Evolutionary conservation across 1,140 invertebrate species (phyloP).

Genomic region (roundworm (Caenorhabditis elegans)): WBcel235 BX284604.4:16642001-16642500

Average conservation of each 20-base stretch:
- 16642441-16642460: too few relatives aligned
- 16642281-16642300: not conserved
- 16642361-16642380: too few relatives aligned
- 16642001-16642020: not conserved
- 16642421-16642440: not conserved
- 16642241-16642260: not conserved
- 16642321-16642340: too few relatives aligned
- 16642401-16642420: not conserved
- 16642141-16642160: conserved; percentile 6
- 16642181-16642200: not conserved
- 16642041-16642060: not conserved
- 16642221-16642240: not conserved
- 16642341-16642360: too few relatives aligned
- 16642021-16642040: not conserved
- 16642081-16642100: not conserved
- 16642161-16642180: conserved; percentile 3
- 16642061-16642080: not conserved
- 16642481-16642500: too few relatives aligned
- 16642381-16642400: too few relatives aligned
- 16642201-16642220: not conserved
- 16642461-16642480: not conserved
- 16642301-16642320: too few relatives aligned
- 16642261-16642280: not conserved
- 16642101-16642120: too few relatives aligned
- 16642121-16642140: too few relatives aligned